A percentile compares a stretch with the other conserved stretches of the same genome.
Evolutionary conservation across 2,113 vertebrate genomes (phyloP).

Genomic region (Dicaeum eximium): DNA sequence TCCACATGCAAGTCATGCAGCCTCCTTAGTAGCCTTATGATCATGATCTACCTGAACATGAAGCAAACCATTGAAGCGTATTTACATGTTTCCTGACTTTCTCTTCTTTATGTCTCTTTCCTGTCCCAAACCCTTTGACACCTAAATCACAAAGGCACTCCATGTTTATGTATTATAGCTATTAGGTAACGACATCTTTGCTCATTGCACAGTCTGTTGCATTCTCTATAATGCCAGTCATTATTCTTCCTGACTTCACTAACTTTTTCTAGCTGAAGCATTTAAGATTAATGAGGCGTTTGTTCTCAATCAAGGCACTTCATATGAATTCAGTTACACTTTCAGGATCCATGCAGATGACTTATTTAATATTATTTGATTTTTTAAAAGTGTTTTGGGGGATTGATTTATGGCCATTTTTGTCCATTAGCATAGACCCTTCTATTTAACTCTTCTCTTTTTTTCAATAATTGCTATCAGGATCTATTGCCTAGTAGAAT

Average conservation of each 20-base stretch:
- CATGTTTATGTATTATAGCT: background rate
- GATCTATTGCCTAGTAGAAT: background rate
- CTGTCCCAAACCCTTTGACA: background rate
- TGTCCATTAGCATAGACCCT: background rate
- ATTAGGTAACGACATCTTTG: background rate
- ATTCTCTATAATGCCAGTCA: slow-evolving; percentile 59
- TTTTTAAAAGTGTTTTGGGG: background rate
- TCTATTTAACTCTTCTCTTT: background rate
- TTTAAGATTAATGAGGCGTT: slow-evolving; percentile 70
- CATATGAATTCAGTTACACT: slow-evolving; percentile 53
- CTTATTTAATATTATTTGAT: slow-evolving; percentile 10
- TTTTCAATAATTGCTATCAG: background rate
- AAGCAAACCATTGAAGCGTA: background rate
- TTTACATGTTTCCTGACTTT: background rate
- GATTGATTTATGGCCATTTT: background rate
- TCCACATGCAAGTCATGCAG: background rate
- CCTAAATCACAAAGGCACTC: background rate
- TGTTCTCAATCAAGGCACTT: slow-evolving; percentile 67
- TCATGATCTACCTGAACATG: background rate
- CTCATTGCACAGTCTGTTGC: background rate
- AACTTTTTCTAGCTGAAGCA: slow-evolving; percentile 34
- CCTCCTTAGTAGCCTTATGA: background rate
- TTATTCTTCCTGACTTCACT: slow-evolving; percentile 69
- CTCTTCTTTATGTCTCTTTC: background rate
- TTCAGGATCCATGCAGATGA: slow-evolving; percentile 36